These are phyloP conservation scores for Microcaecilia unicolor DNA, from an alignment of 2,797 vertebrate species.

Conservation along the genomic window DNA sequence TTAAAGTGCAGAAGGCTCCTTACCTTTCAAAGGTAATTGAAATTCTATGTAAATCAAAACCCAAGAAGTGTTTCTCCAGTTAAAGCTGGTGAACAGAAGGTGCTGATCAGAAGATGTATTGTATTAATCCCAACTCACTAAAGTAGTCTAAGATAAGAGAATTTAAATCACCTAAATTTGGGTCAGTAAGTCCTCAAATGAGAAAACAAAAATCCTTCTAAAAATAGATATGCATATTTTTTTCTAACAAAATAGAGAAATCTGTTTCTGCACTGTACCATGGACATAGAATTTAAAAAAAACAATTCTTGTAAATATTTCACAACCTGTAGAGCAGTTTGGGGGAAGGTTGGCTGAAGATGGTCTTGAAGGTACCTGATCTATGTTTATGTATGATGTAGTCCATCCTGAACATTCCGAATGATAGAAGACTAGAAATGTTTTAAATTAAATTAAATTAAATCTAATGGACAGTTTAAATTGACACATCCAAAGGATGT, in stretches of 20 bases:
- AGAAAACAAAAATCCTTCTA: constrained; percentile 7
- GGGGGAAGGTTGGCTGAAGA: no score
- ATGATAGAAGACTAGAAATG: no score
- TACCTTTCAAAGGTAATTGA: not conserved
- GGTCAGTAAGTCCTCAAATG: constrained; percentile 8
- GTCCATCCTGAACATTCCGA: no score
- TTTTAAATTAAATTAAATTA: no score
- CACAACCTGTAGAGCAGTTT: not conserved
- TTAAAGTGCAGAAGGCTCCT: no score
- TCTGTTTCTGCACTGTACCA: constrained; percentile 2
- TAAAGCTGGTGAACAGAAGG: not conserved
- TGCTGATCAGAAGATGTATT: constrained; percentile 2
- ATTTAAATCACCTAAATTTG: constrained; percentile 16
- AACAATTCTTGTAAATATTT: not conserved
- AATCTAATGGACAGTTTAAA: no score
- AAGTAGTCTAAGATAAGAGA: not conserved
- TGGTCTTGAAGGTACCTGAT: no score
- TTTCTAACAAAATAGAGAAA: not conserved
- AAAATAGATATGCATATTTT: constrained; percentile 3
- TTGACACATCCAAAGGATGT: no score
- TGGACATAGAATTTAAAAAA: no score
- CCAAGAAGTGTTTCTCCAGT: constrained; percentile 2
- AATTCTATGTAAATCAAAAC: constrained; percentile 1
- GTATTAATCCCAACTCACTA: constrained; percentile 4
- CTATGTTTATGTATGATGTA: no score